Evolutionary conservation across 2,113 vertebrate species (phyloP), one percentile per base, ranked within the genome.

Genomic region (Scomber colias): DNA sequence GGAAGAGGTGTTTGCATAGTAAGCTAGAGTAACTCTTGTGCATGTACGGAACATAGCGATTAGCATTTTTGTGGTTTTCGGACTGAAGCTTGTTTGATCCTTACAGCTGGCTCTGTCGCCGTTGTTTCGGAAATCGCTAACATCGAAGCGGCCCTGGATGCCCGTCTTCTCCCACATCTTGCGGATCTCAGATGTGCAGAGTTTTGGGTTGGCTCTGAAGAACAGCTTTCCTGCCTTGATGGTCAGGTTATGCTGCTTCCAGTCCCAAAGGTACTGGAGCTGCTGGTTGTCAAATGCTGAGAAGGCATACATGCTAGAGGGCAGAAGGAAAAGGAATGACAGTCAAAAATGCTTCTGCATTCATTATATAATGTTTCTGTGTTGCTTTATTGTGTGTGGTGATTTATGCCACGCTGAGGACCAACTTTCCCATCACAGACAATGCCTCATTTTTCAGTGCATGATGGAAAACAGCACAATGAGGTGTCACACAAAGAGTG

Each of bases 241-340:
- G 45, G 98, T 99, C 89, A 99, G 92, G 92, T 99, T 99, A 89
- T 98, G 98, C 81, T 97, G 96, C 76, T 95, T 96, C 98, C 97
- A 99, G 94, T 99, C 97, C 98, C 98, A 99, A 2, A 99, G 95
- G 68, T 97, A 97, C 94, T 99, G 97, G 48, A 99, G 94, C 88
- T 99, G 96, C 90, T 98, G 97, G 95, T 99, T 99, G 91, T 99
- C 97, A 12, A 97, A 92, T 11, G 97, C 97, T 0, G 96, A 96
- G 93, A 99, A 99, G 59, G 98, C 96, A 3, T 99, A 98, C 92
- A 95, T 95, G 89, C 98, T 99, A 74, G 66, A 89, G 75, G 63
- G 70, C 17, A 61, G 35, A 71, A 27, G 70, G 30, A 30, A 81
- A 13, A 50, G 19, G 31, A n/a, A 67, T 48, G 19, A 68, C 0